Conservation (phyloP, 2,113 vertebrate genomes). For the Xiphophorus hellerii region DNA sequence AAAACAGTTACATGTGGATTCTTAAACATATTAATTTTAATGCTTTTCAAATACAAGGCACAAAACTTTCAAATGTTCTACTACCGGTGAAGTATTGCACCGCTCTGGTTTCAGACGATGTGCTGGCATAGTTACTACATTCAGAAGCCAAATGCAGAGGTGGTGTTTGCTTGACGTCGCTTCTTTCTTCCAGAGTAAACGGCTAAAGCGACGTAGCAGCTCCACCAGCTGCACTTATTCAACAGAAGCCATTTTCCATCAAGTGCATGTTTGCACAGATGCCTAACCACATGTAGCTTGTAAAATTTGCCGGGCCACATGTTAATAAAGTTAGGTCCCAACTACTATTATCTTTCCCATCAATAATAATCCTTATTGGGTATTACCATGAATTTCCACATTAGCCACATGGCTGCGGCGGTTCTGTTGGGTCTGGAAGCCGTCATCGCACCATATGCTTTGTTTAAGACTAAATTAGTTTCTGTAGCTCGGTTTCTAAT, state of each 20-base stretch:
- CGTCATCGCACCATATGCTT: not conserved
- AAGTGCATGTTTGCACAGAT: not conserved
- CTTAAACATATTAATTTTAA: too few relatives aligned
- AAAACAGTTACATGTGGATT: too few relatives aligned
- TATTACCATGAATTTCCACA: not conserved
- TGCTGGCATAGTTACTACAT: not conserved
- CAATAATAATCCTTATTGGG: not conserved
- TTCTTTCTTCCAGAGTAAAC: not conserved
- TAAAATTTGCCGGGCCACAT: not conserved
- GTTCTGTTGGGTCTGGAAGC: too few relatives aligned
- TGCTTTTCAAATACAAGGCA: too few relatives aligned
- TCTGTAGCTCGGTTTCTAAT: not conserved
- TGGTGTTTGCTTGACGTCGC: not conserved
- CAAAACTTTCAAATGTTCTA: too few relatives aligned
- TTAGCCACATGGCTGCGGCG: not conserved
- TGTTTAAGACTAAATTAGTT: not conserved
- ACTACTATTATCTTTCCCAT: not conserved
- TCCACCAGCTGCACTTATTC: not conserved
- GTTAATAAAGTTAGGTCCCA: not conserved
- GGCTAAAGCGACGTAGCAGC: not conserved
- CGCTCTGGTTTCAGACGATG: too few relatives aligned
- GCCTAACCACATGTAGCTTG: not conserved
- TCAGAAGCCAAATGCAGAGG: not conserved
- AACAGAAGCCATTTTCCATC: not conserved
- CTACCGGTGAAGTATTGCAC: not conserved